phyloP scores from a whole-genome alignment of 2,113 vertebrate genomes.

The Seriola dumerili region DNA sequence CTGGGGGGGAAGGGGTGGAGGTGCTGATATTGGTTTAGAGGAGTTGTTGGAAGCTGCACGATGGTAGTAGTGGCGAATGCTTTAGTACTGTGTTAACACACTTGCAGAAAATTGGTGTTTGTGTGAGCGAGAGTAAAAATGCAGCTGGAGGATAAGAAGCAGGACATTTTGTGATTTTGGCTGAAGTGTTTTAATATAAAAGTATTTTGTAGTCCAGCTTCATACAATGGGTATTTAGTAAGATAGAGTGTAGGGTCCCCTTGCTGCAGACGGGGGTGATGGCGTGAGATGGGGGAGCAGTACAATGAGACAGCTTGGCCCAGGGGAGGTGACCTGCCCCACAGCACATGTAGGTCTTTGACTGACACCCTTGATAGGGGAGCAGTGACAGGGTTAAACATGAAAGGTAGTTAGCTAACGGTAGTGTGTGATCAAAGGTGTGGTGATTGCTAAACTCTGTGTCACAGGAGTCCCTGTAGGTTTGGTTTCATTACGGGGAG shows the following conservation, averaged over 20 bases:
- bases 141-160: background rate
- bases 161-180: background rate
- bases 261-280: background rate
- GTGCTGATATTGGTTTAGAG: slow-evolving; percentile 70
- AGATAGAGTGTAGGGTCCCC: background rate
- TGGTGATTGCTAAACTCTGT: slow-evolving; percentile 11
- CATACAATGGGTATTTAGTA: background rate
- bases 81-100: slow-evolving; percentile 41
- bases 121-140: background rate
- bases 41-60: slow-evolving; percentile 45
- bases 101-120: slow-evolving; percentile 16
- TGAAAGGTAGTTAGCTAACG: slow-evolving; percentile 50
- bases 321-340: slow-evolving; percentile 60
- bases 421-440: slow-evolving; percentile 46
- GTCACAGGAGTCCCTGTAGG: slow-evolving; percentile 15
- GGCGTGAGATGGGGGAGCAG: background rate
- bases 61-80: slow-evolving; percentile 46
- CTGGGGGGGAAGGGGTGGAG: slow-evolving; percentile 18
- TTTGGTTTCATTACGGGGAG: slow-evolving; percentile 15
- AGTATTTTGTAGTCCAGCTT: background rate
- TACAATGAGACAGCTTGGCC: slow-evolving; percentile 31
- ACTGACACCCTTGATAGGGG: slow-evolving; percentile 56
- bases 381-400: slow-evolving; percentile 70
- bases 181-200: background rate
- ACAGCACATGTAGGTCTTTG: slow-evolving; percentile 32